Conservation (phyloP, 2,797 vertebrate species). For the Sebastes kiyomatsui region DNA sequence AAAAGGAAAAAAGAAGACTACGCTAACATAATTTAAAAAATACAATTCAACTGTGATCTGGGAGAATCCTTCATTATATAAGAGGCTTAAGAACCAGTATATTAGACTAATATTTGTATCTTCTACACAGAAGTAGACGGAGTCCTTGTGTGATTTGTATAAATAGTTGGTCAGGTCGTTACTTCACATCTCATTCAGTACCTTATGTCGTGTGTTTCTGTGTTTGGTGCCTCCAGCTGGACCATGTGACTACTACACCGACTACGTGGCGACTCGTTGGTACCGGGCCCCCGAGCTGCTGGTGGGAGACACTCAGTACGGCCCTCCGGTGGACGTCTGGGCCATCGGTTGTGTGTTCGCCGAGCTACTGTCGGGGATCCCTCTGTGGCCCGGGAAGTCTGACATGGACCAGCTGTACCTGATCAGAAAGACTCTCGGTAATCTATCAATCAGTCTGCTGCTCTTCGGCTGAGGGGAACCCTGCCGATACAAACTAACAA, state of each 20-base stretch:
- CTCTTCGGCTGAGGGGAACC: not conserved
- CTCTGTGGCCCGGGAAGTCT: conserved; percentile 94
- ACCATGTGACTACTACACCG: conserved; percentile 93
- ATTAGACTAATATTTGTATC: not conserved
- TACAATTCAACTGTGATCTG: not conserved
- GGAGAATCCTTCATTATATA: not conserved
- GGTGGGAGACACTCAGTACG: conserved; percentile 94
- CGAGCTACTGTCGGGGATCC: conserved; percentile 89
- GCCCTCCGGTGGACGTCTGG: conserved; percentile 94
- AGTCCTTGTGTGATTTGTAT: not conserved
- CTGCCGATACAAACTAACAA: not conserved
- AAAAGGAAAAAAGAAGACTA: no score
- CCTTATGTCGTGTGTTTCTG: not conserved
- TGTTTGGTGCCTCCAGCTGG: conserved; percentile 81
- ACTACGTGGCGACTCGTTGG: conserved; percentile 96
- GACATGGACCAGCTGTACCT: conserved; percentile 95
- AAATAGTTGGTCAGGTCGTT: no score
- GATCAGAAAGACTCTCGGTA: conserved; percentile 92
- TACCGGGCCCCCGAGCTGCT: conserved; percentile 92
- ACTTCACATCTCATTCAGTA: not conserved
- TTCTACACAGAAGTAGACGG: fast-evolving
- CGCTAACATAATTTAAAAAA: no score
- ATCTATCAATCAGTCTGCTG: not conserved
- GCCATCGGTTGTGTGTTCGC: conserved; percentile 94
- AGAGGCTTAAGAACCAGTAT: not conserved